Evolutionary conservation across 1,140 invertebrate species (phyloP), one percentile per base, ranked within the genome.

Genomic region (Dinoponera quadriceps): DNA sequence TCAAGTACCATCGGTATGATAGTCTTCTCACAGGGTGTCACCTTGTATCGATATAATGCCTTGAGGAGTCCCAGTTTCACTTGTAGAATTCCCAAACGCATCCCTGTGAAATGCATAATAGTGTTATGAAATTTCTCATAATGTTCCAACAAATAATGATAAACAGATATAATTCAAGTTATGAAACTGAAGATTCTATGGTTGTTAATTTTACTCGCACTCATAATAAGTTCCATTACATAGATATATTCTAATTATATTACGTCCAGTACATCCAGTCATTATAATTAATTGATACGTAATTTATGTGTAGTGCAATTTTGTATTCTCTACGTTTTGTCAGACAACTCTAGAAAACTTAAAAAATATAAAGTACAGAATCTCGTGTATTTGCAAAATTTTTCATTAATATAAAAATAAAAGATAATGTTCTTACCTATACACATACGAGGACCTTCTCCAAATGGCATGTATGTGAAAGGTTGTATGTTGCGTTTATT

Each of bases 401-500:
- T n/a, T n/a, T n/a, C n/a, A n/a, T n/a, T n/a, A n/a, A n/a, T n/a
- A n/a, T n/a, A n/a, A 44, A 44, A 44, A 3, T 9, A 44, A 44
- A 44, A 44, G 9, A 44, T 44, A 16, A 44, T 25, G 14, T 29
- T 18, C 60, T 91, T 84, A 93, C 94, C 94, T 29, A 96, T 96
- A 84, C 96, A 96, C 69, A 93, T 94, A 29, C 95, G 91, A 0
- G 95, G 94, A 13, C 93, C 96, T 13, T 95, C 95, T 4, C 95
- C 95, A 88, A 96, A 96, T 0, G 96, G 95, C 4, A 96, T 86
- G 83, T 95, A 96, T 1, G 91, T 91, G 72, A 88, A 95, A 2
- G 92, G 90, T 3, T 82, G 71, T 54, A 92, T 91, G 29, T 95
- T 90, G 2, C 85, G 83, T 25, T 93, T 92, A 16, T 94, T 93